Evolutionary conservation across 2,888 invertebrate genomes (phyloP), one percentile per base, ranked within the genome.

Genomic region (Drosophila nigricruria): DNA sequence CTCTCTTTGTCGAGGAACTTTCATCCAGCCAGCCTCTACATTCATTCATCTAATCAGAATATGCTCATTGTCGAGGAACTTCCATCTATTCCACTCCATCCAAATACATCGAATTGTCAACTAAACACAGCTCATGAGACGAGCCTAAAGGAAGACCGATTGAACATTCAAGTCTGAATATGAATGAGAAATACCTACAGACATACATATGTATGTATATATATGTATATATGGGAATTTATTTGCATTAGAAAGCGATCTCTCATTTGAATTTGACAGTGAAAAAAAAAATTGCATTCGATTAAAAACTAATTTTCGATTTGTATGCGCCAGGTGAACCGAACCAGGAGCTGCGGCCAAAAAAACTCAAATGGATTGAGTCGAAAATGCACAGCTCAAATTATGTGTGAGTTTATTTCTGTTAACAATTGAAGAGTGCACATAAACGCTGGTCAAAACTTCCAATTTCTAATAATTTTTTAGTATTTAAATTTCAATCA

Each of bases 281-380:
- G 20, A 20, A 49, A 12, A 47, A 18, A 8, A 8, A 12, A 43
- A 42, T 43, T 49, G 30, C 30, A 32, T 30, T 49, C 49, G 18
- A 49, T 49, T 49, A 49, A 49, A 49, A 49, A 18, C 49, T 49
- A 49, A 49, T 49, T 49, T 30, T 49, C 49, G 30, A 49, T 49
- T 49, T 30, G 30, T 49, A 49, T 49, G 49, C 49, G 47, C 12
- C 27, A 49, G 18, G 49, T 30, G 49, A 49, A 18, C n/a, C 27
- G 49, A 5, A 18, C 12, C 49, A 20, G 12, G 8, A 14, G 30
- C 27, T 0, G 45, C n/a, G 45, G 45, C 8, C 45, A 10, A 47
- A 27, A 27, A 45, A 25, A 25, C 25, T 27, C n/a, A 27, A 47
- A 27, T 45, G 45, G 9, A 16, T 1, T 9, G 25, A 25, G 45